Base-by-base conservation (phyloP, 2,888 invertebrate genomes). In the Cataglyphis altisquamis region DNA sequence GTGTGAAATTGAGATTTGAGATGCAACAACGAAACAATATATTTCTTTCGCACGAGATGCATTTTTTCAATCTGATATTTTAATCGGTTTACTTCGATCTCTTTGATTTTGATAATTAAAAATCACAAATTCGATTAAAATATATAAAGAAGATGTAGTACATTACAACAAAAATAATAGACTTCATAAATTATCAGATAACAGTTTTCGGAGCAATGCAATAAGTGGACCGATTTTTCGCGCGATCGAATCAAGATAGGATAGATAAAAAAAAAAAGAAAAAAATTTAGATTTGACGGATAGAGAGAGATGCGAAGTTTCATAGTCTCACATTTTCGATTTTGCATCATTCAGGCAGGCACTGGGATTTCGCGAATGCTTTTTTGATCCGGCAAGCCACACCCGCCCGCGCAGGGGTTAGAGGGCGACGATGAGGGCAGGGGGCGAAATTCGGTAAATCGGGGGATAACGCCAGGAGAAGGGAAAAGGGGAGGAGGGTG, bases 341-440 rank as follows among this genome's bases (percentile, higher is more conserved):
- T 93, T 92, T 90, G 88, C 91, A 90, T 92, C 88, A 90, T 86
- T 93, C 91, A 91, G 90, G 87, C 85, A 75, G 74, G 82, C 83
- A 83, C 84, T 82, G 90, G 92, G 92, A 93, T 94, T 93, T 92
- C 89, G 88, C 91, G 91, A 93, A 94, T 93, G 94, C 92, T 93
- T 94, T 94, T 94, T 94, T 93, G 93, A 94, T 94, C 94, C 93
- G 88, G 83, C 89, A 86, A 84, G 63, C 55, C 63, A 57, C 52
- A 74, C 21, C 25, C 72, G 73, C 63, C 70, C 57, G 36, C 60
- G 52, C 73, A 60, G 41, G 72, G 57, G 73, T 78, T 78, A 60
- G 73, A 72, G 78, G 41, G 12, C 48, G 25, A 41, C 21, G 39
- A 78, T 64, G 48, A 67, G 67, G 15, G 48, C 9, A 8, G 52